Evolutionary conservation across 1,140 invertebrate species (phyloP).

Genomic region (Drosophila sucinea): DNA sequence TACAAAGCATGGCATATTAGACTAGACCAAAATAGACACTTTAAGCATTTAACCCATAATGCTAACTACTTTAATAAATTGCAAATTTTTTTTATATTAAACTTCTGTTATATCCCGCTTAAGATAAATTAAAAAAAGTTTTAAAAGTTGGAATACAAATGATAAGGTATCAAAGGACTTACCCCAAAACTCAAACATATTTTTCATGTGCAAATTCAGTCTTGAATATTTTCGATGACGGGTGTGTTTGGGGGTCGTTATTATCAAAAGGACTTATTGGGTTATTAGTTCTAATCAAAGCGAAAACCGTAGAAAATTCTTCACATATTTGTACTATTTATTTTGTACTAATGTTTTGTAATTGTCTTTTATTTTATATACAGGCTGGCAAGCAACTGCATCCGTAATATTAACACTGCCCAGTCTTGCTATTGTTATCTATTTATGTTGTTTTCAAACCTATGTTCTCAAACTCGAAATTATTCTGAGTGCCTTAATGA

Average conservation of each 20-base stretch:
- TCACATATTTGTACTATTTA: background rate
- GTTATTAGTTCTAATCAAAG: background rate
- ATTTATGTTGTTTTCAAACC: slow-evolving; percentile 94
- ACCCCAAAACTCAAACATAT: background rate
- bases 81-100: background rate
- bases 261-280: no score
- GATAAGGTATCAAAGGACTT: background rate
- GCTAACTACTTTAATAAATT: background rate
- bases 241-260: no score
- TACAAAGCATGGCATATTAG: slow-evolving; percentile 18
- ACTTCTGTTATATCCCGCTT: background rate
- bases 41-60: background rate
- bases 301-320: no score
- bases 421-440: slow-evolving; percentile 90
- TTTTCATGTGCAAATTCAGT: background rate
- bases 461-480: slow-evolving; percentile 91
- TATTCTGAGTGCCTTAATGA: slow-evolving; percentile 93
- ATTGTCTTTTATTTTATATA: slow-evolving; percentile 18
- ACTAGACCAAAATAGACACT: slow-evolving; percentile 13
- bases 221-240: no score
- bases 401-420: slow-evolving; percentile 93
- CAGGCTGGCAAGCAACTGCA: slow-evolving; percentile 89
- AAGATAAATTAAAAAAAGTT: background rate
- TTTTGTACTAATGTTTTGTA: background rate
- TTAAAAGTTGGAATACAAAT: background rate